phyloP scores from a whole-genome alignment of 2,797 vertebrate species.

The Myotis findleyi region DNA sequence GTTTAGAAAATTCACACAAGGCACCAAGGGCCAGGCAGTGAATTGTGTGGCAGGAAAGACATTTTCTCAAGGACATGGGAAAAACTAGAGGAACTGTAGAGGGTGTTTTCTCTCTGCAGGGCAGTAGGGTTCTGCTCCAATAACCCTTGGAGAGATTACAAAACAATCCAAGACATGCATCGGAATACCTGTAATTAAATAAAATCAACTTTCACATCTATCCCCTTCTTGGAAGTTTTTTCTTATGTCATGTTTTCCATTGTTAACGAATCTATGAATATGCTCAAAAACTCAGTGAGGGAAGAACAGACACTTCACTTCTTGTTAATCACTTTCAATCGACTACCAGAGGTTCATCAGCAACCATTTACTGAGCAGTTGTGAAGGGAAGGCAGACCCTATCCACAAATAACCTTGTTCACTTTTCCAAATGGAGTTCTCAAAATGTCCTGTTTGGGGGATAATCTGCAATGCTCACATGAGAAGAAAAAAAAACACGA shows the following conservation, averaged over 20 bases:
- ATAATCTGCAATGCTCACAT: background rate
- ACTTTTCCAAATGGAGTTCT: background rate
- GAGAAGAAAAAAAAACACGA: background rate
- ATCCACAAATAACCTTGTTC: background rate
- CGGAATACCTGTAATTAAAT: background rate
- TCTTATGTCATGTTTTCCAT: background rate
- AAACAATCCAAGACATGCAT: background rate
- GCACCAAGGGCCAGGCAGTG: background rate
- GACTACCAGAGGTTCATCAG: background rate
- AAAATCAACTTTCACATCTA: background rate
- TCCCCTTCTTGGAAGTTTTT: background rate
- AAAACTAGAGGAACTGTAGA: background rate
- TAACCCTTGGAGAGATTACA: background rate
- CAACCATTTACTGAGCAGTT: background rate
- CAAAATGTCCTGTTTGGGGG: background rate
- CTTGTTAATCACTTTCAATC: background rate
- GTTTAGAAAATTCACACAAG: background rate
- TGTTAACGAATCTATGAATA: background rate
- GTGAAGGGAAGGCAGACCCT: background rate
- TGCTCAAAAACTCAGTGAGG: background rate
- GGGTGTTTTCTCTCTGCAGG: background rate
- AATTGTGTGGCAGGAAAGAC: background rate
- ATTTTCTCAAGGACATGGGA: background rate
- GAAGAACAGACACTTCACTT: background rate
- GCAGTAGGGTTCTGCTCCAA: background rate